phyloP scores from a whole-genome alignment of 2,113 vertebrate genomes.

The Gymnarchus niloticus region DNA sequence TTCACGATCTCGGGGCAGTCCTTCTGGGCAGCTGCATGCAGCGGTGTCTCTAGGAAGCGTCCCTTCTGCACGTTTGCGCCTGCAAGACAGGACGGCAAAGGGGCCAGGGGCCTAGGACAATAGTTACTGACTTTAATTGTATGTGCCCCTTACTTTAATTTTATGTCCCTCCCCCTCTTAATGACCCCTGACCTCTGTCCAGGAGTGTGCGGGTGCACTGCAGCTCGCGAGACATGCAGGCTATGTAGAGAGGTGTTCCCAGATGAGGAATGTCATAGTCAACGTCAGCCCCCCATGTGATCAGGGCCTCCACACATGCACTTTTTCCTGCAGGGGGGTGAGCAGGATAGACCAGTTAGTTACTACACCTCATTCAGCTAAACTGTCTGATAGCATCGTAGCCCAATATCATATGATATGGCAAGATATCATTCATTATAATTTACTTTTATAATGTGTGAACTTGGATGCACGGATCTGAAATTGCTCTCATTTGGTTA shows the following conservation, averaged over 20 bases:
- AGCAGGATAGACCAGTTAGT: not conserved
- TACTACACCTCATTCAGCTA: not conserved
- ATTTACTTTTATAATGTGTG: not conserved
- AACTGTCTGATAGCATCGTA: not conserved
- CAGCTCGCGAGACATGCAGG: conserved; percentile 73
- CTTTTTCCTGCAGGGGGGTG: conserved; percentile 60
- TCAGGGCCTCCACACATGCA: conserved; percentile 71
- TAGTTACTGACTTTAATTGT: not conserved
- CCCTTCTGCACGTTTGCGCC: conserved; percentile 80
- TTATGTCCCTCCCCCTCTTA: not conserved
- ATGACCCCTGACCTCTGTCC: conserved; percentile 64
- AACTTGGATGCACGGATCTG: not conserved
- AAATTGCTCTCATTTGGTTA: not conserved
- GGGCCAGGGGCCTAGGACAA: not conserved
- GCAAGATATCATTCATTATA: too few relatives aligned
- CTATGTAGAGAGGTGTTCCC: conserved; percentile 80
- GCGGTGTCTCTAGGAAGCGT: conserved; percentile 71
- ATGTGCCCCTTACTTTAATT: not conserved
- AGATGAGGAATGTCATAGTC: conserved; percentile 78
- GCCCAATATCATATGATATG: not conserved
- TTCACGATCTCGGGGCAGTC: conserved; percentile 65
- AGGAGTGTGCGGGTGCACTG: conserved; percentile 74
- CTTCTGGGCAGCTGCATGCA: conserved; percentile 75
- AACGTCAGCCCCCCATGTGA: conserved; percentile 76
- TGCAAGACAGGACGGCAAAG: conserved; percentile 26